Conservation (phyloP, 2,113 vertebrate species). For the Chlamydotis undulata region DNA sequence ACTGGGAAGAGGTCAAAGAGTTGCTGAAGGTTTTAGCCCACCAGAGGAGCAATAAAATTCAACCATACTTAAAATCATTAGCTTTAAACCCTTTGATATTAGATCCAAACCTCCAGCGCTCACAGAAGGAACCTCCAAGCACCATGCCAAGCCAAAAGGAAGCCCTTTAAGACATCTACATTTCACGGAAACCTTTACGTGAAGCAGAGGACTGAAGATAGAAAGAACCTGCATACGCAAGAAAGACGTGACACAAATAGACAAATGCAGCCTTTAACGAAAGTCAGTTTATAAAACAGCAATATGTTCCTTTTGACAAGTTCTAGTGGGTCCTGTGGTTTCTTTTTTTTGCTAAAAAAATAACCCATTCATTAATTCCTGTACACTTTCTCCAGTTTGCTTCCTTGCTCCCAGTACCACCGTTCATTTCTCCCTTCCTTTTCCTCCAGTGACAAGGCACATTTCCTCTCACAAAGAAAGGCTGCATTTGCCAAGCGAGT, state of each 20-base stretch:
- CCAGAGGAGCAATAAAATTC: conserved; percentile 79
- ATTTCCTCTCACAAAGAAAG: neutral
- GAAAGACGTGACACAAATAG: neutral
- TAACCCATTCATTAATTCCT: neutral
- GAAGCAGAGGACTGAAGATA: neutral
- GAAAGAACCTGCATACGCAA: neutral
- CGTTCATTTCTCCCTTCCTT: neutral
- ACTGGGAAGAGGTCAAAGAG: conserved; percentile 78
- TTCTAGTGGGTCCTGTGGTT: neutral
- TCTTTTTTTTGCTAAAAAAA: neutral
- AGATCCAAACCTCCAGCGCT: conserved; percentile 73
- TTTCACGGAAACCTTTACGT: conserved; percentile 56
- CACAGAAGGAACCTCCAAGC: conserved; percentile 60
- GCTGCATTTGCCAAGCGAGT: fast-evolving
- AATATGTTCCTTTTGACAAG: conserved; percentile 10
- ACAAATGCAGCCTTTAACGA: neutral
- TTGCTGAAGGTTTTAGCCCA: conserved; percentile 77
- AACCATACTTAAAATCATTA: conserved; percentile 85
- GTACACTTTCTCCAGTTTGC: neutral
- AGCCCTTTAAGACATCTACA: conserved; percentile 53
- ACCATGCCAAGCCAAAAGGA: conserved; percentile 64
- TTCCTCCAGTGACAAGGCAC: neutral
- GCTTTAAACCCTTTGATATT: conserved; percentile 82
- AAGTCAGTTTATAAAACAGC: neutral
- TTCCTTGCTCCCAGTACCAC: neutral